Percentiles rank a stretch among this genome's conserved stretches.
Evolutionary conservation across 2,113 vertebrate genomes (phyloP).

Genomic region (Glaucomys volans): DNA sequence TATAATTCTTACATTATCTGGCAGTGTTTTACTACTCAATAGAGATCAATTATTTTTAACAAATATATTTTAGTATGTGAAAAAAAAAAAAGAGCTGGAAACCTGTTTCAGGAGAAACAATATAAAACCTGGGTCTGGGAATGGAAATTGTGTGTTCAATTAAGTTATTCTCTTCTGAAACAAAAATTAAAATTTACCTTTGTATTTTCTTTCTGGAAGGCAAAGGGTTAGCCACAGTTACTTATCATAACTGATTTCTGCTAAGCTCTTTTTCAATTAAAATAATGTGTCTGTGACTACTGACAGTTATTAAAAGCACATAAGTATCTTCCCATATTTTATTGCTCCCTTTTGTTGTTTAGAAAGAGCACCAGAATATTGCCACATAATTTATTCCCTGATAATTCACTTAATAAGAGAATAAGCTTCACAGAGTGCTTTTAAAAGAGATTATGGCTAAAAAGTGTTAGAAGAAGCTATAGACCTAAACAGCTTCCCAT

Average conservation of each 20-base stretch:
- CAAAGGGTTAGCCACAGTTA: conserved; percentile 25
- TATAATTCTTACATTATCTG: conserved; percentile 2
- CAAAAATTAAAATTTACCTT: background rate
- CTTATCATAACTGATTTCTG: conserved; percentile 26
- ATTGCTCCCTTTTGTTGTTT: conserved; percentile 43
- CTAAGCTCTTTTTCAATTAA: conserved; percentile 47
- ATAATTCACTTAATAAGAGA: conserved; percentile 64
- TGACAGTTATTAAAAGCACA: conserved; percentile 54
- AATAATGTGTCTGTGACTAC: conserved; percentile 47
- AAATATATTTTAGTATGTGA: background rate
- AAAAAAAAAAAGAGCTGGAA: background rate
- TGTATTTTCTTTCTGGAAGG: background rate
- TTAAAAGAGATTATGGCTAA: conserved; percentile 26
- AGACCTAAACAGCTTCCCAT: conserved; percentile 49
- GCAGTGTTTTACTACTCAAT: background rate
- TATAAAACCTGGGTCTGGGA: background rate
- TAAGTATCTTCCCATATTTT: conserved; percentile 44
- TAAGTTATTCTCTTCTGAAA: background rate
- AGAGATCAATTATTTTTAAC: conserved; percentile 16
- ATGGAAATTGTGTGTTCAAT: background rate
- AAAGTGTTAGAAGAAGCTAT: background rate
- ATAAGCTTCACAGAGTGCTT: conserved; percentile 40
- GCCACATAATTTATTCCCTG: background rate
- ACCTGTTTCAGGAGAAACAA: background rate
- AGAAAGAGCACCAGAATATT: conserved; percentile 29